Conservation (phyloP, 1,140 invertebrate species). For the Planococcus citri region DNA sequence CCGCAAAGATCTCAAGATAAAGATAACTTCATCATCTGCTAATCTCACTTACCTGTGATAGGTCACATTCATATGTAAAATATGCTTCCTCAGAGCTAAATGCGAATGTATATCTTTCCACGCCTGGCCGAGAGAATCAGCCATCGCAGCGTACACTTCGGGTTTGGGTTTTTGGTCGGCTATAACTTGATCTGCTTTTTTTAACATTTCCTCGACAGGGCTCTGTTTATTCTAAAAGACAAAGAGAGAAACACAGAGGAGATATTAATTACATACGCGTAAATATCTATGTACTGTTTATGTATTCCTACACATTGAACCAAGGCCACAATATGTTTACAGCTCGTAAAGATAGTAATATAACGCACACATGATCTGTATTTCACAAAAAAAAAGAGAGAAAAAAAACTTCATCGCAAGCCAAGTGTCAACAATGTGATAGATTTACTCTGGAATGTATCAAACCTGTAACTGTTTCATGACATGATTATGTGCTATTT, state of each 20-base stretch:
- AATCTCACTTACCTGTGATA: conserved; percentile 45
- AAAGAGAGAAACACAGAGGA: conserved; percentile 2
- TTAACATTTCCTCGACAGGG: conserved; percentile 76
- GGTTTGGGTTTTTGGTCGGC: conserved; percentile 54
- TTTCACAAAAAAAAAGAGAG: neutral
- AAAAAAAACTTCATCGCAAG: neutral
- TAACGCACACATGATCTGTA: neutral
- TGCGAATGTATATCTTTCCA: conserved; percentile 78
- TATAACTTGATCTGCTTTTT: conserved; percentile 71
- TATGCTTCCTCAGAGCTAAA: conserved; percentile 59
- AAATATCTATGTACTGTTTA: no score
- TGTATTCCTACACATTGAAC: no score
- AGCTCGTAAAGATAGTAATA: neutral
- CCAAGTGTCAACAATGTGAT: neutral
- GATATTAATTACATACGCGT: neutral
- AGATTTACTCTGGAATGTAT: neutral
- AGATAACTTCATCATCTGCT: no score
- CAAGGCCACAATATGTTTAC: neutral
- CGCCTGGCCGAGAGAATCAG: conserved; percentile 69
- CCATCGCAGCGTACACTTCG: conserved; percentile 82
- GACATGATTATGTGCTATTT: conserved; percentile 69
- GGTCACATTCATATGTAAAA: conserved; percentile 60
- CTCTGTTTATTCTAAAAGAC: conserved; percentile 65
- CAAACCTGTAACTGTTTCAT: conserved; percentile 67
- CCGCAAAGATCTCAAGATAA: no score